Base-by-base conservation (phyloP, 1,140 invertebrate genomes). In the Pseudomyrmex cubaensis region DNA sequence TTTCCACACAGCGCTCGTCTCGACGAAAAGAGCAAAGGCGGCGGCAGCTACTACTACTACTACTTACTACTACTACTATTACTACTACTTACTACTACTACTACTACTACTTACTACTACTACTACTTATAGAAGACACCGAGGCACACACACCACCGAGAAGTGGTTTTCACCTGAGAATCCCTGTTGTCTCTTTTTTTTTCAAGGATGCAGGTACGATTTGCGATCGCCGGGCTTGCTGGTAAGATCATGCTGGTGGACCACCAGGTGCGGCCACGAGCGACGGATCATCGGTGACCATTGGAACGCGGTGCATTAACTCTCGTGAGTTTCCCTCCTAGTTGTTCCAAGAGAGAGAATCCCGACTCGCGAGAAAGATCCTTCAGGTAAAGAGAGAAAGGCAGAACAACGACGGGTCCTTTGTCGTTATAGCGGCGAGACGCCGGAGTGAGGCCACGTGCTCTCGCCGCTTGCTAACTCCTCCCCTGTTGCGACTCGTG, bases 201-300 rank as follows among this genome's bases (percentile, higher is more conserved):
- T 88, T 82, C 88, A 90, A 90, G 80, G 89, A 86, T 86, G 89
- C 88, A 88, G 84, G 88, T 84, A 90, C 88, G 86, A 85, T 82
- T 64, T 59, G 61, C 82, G 85, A 48, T 86, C 66, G 82, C 74
- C 83, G 74, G 66, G 50, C 75, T 78, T 86, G 77, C 78, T 86
- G 78, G 85, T 89, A 75, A 80, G 80, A 74, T 82, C 85, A 85
- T 85, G 75, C 46, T 59, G 89, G 76, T 90, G 89, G 76, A 90
- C 76, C 84, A 89, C 66, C 80, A 69, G 72, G 44, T 66, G 84
- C 83, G 84, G 50, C 72, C 67, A 74, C 77, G 67, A 63, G 82
- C 87, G 63, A 83, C 56, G 80, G 75, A 88, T 48, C 87, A 73
- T 77, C 84, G 88, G 89, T 89, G 85, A 90, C 80, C 88, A 76